These are phyloP conservation scores for Scolopax rusticola DNA, from an alignment of 2,797 vertebrate genomes.

Conservation along the genomic window DNA sequence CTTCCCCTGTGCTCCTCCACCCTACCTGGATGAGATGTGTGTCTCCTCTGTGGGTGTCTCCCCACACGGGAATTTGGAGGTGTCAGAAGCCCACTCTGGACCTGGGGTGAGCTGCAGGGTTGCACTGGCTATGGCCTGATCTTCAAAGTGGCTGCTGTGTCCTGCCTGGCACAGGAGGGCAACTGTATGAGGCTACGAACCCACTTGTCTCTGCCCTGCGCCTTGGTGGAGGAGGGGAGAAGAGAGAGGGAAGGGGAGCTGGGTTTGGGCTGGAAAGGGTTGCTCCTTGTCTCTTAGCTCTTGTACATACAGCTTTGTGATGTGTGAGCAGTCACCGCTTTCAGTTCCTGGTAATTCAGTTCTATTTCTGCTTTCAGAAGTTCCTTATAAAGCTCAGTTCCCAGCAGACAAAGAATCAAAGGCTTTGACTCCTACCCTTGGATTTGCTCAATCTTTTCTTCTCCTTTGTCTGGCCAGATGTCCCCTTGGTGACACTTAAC, in stretches of 20 bases:
- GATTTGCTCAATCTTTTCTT: neutral
- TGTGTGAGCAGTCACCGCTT: fast-evolving
- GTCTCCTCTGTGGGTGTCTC: neutral
- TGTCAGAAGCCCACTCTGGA: neutral
- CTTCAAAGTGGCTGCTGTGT: neutral
- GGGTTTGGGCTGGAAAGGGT: neutral
- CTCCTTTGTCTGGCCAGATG: neutral
- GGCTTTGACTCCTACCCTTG: neutral
- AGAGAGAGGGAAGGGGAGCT: neutral
- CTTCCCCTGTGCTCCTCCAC: neutral
- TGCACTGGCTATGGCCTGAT: neutral
- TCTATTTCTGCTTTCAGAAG: neutral
- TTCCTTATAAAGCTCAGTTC: neutral
- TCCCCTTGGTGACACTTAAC: neutral
- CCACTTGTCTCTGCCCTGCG: neutral
- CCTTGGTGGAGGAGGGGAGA: neutral
- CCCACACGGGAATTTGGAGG: fast-evolving
- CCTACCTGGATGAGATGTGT: neutral
- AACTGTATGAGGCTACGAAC: neutral
- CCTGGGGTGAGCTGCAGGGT: neutral
- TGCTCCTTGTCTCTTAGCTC: neutral
- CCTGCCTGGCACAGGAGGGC: neutral
- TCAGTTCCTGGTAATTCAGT: neutral
- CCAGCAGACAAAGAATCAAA: neutral
- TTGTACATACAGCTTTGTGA: neutral